Base-by-base conservation (phyloP, 2,888 invertebrate species). In the Megalurothrips usitatus region DNA sequence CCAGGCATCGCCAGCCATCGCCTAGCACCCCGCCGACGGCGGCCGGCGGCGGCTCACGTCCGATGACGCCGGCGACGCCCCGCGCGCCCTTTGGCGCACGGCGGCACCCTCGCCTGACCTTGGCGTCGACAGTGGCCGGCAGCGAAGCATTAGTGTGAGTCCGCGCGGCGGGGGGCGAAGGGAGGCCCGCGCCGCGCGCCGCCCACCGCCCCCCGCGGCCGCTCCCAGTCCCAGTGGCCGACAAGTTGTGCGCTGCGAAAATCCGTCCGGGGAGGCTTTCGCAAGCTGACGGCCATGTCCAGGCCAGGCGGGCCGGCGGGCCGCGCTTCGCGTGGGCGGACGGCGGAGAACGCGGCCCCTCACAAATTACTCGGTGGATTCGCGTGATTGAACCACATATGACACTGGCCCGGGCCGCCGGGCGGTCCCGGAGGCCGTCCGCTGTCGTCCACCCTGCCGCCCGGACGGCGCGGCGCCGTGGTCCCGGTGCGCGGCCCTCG, bases 321-420 rank as follows among this genome's bases (percentile, higher is more conserved):
- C n/a, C 23, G 68, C 23, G 23, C 11, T 19, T 49, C 0, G 68
- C 3, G 68, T 23, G 26, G 68, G 68, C 10, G 26, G 68, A 23
- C 68, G 68, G 6, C 26, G 68, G 23, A 12, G 26, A 75, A 43
- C 34, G 58, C 58, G 58, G 58, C 17, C 34, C 34, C 34, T 43
- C 58, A 17, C 19, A 58, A 52, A 58, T 58, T 58, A 58, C 58
- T 58, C 58, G 19, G 6, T n/a, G 58, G 58, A 58, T 58, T 58
- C 58, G 58, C 58, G 58, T 58, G 58, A 58, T 58, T 58, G 58
- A 58, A 58, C 58, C 58, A 58, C 58, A 58, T n/a, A n/a, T 58
- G 14, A 58, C 58, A 58, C 52, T 52, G 58, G 58, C 19, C 58
- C n/a, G 17, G 58, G 58, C 58, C 8, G 4, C 52, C 19, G 17